Conservation (phyloP, 2,113 vertebrate species). For the Ardeotis arabs region DNA sequence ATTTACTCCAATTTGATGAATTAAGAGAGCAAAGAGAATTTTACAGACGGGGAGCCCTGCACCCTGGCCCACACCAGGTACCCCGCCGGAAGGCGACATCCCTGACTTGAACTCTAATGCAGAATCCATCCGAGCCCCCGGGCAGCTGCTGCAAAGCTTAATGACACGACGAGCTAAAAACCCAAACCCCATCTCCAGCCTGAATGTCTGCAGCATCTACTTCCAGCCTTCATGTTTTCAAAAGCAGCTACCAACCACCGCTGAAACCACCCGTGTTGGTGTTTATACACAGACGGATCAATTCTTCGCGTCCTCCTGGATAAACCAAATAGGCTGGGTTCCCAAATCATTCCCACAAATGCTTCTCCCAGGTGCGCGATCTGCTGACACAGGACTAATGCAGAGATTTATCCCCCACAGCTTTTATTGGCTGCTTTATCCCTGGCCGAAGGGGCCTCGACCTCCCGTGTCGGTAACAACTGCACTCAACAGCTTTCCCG, state of each 20-base stretch:
- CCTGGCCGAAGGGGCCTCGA: background rate
- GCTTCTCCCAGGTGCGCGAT: background rate
- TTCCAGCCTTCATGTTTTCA: background rate
- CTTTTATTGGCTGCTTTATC: background rate
- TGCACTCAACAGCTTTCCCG: background rate
- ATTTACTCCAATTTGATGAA: background rate
- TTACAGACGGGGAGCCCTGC: background rate
- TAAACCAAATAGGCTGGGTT: background rate
- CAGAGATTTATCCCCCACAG: background rate
- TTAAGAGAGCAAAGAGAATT: background rate
- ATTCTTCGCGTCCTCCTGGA: background rate
- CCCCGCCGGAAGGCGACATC: rapidly evolving
- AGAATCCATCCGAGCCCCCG: rapidly evolving
- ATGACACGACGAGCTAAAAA: background rate
- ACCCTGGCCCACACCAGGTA: background rate
- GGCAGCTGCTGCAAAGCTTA: background rate
- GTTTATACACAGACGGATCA: background rate
- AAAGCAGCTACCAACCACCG: rapidly evolving
- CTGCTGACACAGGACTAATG: background rate
- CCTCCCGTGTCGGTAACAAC: background rate
- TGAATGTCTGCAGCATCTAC: background rate
- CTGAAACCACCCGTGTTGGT: rapidly evolving
- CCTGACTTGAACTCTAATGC: rapidly evolving
- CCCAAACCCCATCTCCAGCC: background rate
- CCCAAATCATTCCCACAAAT: background rate